Evolutionary conservation across 1,140 invertebrate species (phyloP), one percentile per base, ranked within the genome.

Genomic region (Berghia stephanieae): DNA sequence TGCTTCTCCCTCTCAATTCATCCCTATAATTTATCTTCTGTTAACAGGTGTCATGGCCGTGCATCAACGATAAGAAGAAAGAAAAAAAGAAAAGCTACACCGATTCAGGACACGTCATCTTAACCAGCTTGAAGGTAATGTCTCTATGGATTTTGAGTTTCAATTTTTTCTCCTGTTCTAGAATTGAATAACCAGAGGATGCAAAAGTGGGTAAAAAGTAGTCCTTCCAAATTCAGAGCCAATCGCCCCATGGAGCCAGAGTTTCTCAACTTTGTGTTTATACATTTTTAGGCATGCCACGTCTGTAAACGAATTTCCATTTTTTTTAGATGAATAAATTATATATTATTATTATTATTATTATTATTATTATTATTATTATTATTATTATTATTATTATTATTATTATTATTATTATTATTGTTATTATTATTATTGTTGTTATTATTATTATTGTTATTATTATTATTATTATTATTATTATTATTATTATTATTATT

Each of bases 11-110:
- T 71, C n/a, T n/a, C 40, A 71, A 18, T 18, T 18, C 10, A 60
- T 66, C 21, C 75, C 10, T 66, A 21, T 5, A 63, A 40, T 72
- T 60, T 24, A 3, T 79, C 75, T 34, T 38, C n/a, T 78, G 72
- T 49, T n/a, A n/a, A n/a, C 57, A 84, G 83, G 73, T 76, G 8
- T 43, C 70, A 38, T 85, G 85, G 82, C 83, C 85, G 24, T 87
- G 88, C 38, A 89, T 91, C 44, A 90, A 90, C 81, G 83, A 84
- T 60, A 88, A 90, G 75, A 91, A 91, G 81, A 86, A 90, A 75
- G 85, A 81, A 0, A 91, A 91, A 71, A 91, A 90, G 79, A 88
- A 88, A 79, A 88, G 81, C 43, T 92, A 91, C 81, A 88, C 85
- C 36, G 87, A 91, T 83, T 91, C 91, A 36, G 91, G 91, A 36